Percentiles rank a stretch among this genome's conserved stretches.
Conservation (phyloP, 2,797 vertebrate genomes). For the Ceryle rudis region DNA sequence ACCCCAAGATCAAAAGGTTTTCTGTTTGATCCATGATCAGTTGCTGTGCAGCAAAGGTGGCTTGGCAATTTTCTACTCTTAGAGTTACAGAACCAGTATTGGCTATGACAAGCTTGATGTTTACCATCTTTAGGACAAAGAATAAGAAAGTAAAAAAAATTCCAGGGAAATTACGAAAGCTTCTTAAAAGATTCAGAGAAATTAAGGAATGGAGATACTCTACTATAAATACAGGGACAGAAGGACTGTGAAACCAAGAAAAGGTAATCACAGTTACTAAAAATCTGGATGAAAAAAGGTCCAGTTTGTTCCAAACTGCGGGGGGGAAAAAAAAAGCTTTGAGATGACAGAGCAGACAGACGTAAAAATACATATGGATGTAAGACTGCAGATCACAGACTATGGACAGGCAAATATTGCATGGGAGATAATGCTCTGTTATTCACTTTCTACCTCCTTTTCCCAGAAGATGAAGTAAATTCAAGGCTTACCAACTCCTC, state of each 20-base stretch:
- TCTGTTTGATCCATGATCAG: not conserved
- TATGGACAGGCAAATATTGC: not conserved
- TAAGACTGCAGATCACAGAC: not conserved
- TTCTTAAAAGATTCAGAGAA: not conserved
- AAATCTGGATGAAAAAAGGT: not conserved
- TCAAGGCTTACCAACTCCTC: not conserved
- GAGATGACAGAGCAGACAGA: not conserved
- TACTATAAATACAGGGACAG: not conserved
- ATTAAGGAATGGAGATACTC: not conserved
- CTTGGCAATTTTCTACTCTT: not conserved
- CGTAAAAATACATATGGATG: not conserved
- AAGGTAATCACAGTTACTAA: not conserved
- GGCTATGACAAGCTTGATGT: not conserved
- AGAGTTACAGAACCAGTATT: not conserved
- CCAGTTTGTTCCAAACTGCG: not conserved
- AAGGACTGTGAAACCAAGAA: not conserved
- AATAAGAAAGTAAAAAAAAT: not conserved
- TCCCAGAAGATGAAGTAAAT: not conserved
- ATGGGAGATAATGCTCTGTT: not conserved
- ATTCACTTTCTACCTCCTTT: not conserved
- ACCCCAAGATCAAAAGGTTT: not conserved
- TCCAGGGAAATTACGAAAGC: not conserved
- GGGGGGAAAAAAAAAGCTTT: not conserved
- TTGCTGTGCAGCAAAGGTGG: not conserved
- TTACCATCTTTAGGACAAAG: not conserved